A percentile compares a stretch with the other conserved stretches of the same genome.
These are phyloP conservation scores for Eudasyphora cyanicolor DNA, from an alignment of 2,888 invertebrate genomes.

Conservation along the genomic window DNA sequence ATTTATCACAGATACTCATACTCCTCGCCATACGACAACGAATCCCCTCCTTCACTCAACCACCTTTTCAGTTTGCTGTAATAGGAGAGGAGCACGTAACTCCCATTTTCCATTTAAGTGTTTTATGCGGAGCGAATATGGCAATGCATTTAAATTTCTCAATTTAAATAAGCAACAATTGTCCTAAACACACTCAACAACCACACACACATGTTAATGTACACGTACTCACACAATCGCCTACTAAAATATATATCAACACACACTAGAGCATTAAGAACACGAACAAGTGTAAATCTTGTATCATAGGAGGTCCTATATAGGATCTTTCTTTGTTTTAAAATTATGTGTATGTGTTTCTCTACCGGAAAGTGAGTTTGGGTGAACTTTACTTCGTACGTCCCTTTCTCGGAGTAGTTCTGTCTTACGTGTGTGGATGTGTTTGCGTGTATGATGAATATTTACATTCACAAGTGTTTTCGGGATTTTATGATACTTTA, in stretches of 20 bases:
- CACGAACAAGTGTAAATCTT: constrained; percentile 27
- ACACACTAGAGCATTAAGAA: neutral
- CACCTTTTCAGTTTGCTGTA: neutral
- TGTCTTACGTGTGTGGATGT: neutral
- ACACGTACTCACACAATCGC: no score
- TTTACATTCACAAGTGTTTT: constrained; percentile 46
- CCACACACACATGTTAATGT: no score
- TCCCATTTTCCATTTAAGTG: constrained; percentile 55
- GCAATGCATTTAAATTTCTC: constrained; percentile 58
- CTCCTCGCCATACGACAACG: neutral
- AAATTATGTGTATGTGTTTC: neutral
- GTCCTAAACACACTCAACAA: neutral
- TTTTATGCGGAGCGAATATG: constrained; percentile 49
- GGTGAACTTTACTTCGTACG: neutral
- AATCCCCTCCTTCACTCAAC: neutral
- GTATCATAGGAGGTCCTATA: no score
- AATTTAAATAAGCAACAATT: constrained; percentile 55
- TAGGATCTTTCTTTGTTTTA: constrained; percentile 16
- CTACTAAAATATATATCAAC: no score
- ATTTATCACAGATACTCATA: neutral
- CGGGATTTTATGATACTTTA: constrained; percentile 54
- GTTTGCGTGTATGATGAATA: constrained; percentile 7
- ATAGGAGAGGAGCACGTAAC: constrained; percentile 43
- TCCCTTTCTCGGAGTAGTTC: neutral
- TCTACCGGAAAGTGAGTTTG: neutral